Base-by-base conservation (phyloP, 1,140 invertebrate species). In the Centruroides sculpturatus region DNA sequence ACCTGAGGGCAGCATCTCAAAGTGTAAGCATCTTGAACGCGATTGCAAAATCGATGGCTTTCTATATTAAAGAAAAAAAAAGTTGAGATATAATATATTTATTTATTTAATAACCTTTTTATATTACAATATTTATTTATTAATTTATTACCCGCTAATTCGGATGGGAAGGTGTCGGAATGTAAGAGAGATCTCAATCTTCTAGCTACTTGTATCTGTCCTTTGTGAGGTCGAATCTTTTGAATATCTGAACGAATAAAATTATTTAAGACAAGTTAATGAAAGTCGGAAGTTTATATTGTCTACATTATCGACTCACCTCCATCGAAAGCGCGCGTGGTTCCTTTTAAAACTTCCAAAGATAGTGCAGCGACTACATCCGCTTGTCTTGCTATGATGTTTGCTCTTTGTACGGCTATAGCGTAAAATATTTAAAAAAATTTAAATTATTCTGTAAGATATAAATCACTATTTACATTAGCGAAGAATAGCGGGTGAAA, bases 1-100 rank as follows among this genome's bases (percentile, higher is more conserved):
- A 81, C 76, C 75, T 85, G 85, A 3, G 85, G 85, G 68, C 81
- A 82, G 66, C 85, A 86, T 57, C 85, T 68, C 2, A 86, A 71
- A 10, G 85, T 85, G 71, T 86, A 87, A 1, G 85, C 83, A 72
- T 86, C 85, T 71, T 86, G 85, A 3, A 86, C 85, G 63, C 81
- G 70, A 68, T 83, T 78, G 69, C 85, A 86, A 67, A 83, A 83
- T 49, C 82, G 71, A 71, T 86, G 84, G 61, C 82, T 82, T 68
- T 83, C 82, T 81, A 69, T 51, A 12, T 23, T 36, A 53, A 23
- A 53, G 23, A 53, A 6, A 23, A 41, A 41, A 41, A 41, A 6
- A 1, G 8, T 6, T 41, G n/a, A n/a, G n/a, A n/a, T n/a, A n/a
- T n/a, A n/a, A n/a, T n/a, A n/a, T n/a, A 11, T 51, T 51, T 13